Evolutionary conservation across 2,797 vertebrate genomes (phyloP).

Genomic region (Anas acuta): DNA sequence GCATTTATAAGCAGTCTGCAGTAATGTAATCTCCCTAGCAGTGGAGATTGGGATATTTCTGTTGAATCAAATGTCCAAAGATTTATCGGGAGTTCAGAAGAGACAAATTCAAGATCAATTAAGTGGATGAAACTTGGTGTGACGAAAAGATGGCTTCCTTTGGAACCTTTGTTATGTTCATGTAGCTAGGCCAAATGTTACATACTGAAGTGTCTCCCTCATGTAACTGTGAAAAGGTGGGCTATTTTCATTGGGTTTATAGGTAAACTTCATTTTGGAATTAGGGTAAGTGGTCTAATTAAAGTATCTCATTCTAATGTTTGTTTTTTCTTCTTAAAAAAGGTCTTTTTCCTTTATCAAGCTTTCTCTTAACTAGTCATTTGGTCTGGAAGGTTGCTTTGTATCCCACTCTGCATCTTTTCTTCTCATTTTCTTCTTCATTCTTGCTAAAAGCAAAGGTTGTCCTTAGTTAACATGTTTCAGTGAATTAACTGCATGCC

Average conservation of each 20-base stretch:
- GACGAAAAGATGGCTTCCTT: not conserved
- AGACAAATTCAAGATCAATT: not conserved
- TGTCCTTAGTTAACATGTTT: not conserved
- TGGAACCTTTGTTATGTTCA: not conserved
- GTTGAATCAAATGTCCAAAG: not conserved
- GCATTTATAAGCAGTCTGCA: not conserved
- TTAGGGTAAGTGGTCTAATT: not conserved
- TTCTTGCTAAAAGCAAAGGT: not conserved
- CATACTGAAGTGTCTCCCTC: not conserved
- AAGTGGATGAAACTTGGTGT: not conserved
- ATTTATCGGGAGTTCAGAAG: not conserved
- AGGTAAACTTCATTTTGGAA: not conserved
- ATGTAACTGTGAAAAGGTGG: not conserved
- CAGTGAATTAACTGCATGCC: not conserved
- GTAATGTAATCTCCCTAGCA: not conserved
- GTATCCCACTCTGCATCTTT: not conserved
- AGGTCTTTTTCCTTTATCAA: not conserved
- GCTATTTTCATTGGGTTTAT: not conserved
- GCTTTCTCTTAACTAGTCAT: not conserved
- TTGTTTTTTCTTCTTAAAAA: too few species aligned
- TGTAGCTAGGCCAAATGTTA: not conserved
- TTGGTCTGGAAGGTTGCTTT: not conserved
- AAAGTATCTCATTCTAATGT: not conserved
- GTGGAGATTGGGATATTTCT: not conserved
- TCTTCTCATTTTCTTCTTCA: not conserved